These are phyloP conservation scores for Pachymerium ferrugineum DNA, from an alignment of 2,888 invertebrate species.

Conservation along the genomic window DNA sequence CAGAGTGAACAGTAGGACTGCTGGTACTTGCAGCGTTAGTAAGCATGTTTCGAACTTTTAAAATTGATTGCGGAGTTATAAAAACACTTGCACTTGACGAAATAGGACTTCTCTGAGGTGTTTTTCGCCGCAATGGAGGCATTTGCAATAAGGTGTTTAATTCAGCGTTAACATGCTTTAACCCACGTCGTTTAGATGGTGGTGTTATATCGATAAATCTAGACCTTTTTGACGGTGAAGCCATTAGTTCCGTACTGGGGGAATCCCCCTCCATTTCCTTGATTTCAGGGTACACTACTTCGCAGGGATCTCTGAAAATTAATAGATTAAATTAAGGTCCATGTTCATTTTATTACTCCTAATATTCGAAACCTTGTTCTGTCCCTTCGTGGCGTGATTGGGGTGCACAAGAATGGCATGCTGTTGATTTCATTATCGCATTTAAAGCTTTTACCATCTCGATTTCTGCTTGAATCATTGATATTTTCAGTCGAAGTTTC, in stretches of 20 bases:
- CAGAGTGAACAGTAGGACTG: background rate
- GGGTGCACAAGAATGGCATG: conserved; percentile 60
- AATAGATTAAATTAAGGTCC: background rate
- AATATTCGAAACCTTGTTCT: background rate
- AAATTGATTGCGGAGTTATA: conserved; percentile 7
- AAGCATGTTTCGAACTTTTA: background rate
- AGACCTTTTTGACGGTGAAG: conserved; percentile 2
- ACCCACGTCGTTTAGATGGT: background rate
- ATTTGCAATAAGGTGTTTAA: background rate
- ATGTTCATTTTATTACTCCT: background rate
- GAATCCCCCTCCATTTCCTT: background rate
- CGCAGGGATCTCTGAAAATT: background rate
- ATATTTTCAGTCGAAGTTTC: conserved; percentile 36
- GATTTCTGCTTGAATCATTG: background rate
- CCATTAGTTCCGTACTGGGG: background rate
- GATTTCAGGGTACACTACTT: background rate
- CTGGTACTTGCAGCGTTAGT: background rate
- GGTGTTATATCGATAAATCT: background rate
- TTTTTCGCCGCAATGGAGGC: conserved; percentile 17
- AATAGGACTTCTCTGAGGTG: background rate
- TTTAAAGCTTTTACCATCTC: background rate
- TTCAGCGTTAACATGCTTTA: background rate
- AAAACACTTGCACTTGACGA: background rate
- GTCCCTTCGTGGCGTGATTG: conserved; percentile 45
- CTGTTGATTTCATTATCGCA: conserved; percentile 47